Conservation (phyloP, 2,797 vertebrate genomes). For the Apogon talboti region DNA sequence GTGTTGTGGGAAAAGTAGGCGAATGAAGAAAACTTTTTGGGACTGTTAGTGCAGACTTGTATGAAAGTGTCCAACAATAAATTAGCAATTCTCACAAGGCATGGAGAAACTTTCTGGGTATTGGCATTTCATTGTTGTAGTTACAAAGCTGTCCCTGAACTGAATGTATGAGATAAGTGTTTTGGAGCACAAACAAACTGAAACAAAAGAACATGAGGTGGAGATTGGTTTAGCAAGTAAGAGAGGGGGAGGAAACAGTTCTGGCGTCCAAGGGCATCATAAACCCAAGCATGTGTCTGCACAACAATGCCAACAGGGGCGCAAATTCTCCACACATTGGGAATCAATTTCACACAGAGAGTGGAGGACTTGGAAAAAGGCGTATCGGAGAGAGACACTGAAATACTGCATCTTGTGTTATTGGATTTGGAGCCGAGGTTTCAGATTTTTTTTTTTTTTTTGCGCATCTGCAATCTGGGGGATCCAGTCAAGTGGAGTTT, state of each 20-base stretch:
- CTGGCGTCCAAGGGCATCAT: slow-evolving; percentile 78
- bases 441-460: slow-evolving; percentile 65
- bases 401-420: slow-evolving; percentile 82
- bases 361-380: slow-evolving; percentile 78
- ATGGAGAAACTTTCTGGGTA: slow-evolving; percentile 72
- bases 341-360: slow-evolving; percentile 85
- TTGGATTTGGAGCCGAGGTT: slow-evolving; percentile 80
- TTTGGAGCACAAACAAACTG: slow-evolving; percentile 75
- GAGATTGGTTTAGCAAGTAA: slow-evolving; percentile 81
- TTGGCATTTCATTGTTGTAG: slow-evolving; percentile 73
- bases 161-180: slow-evolving; percentile 79
- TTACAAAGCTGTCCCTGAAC: slow-evolving; percentile 74
- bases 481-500: slow-evolving; percentile 69
- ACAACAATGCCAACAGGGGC: slow-evolving; percentile 80
- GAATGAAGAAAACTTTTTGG: slow-evolving; percentile 65
- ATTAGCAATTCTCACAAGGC: slow-evolving; percentile 68
- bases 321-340: slow-evolving; percentile 79
- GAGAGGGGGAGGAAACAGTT: slow-evolving; percentile 69
- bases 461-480: slow-evolving; percentile 71
- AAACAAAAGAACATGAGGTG: slow-evolving; percentile 81
- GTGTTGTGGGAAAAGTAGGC: slow-evolving; percentile 38
- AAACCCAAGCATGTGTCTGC: slow-evolving; percentile 77
- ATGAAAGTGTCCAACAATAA: slow-evolving; percentile 72
- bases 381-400: slow-evolving; percentile 73
- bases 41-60: slow-evolving; percentile 50